Percentiles rank a stretch among this genome's conserved stretches.
phyloP scores from a whole-genome alignment of 2,113 vertebrate species.

The Sinocyclocheilus anshuiensis region DNA sequence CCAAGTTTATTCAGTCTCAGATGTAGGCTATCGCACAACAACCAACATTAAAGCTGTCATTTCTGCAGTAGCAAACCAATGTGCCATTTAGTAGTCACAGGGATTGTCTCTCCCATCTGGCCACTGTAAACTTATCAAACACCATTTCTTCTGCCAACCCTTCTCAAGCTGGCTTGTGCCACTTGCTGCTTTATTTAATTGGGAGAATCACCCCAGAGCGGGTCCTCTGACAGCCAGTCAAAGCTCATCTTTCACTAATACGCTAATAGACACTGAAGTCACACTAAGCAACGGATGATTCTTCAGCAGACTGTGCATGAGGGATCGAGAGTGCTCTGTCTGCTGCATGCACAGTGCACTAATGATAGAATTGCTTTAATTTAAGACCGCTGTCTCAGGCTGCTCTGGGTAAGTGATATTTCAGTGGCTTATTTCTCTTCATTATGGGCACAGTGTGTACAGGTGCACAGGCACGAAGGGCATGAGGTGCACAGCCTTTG shows the following conservation, averaged over 20 bases:
- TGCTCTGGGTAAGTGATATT: slow-evolving; percentile 4
- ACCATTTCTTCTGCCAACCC: background rate
- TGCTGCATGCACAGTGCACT: background rate
- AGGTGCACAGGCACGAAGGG: background rate
- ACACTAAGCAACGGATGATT: background rate
- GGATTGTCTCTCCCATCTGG: slow-evolving; percentile 43
- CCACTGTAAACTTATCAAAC: slow-evolving; percentile 34
- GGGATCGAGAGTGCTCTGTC: background rate
- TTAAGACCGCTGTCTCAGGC: background rate
- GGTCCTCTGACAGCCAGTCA: slow-evolving; percentile 3
- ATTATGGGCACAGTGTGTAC: background rate
- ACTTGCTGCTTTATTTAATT: slow-evolving; percentile 2
- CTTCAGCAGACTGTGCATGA: slow-evolving; percentile 12
- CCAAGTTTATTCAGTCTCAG: background rate
- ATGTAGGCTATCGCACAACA: background rate
- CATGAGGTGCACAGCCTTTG: slow-evolving; percentile 9
- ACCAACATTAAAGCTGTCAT: background rate
- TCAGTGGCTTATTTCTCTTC: slow-evolving; percentile 31
- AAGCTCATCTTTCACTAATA: background rate
- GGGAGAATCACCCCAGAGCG: background rate
- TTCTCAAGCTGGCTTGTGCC: slow-evolving; percentile 12
- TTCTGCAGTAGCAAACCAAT: background rate
- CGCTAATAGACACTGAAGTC: background rate
- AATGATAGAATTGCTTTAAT: slow-evolving; percentile 14
- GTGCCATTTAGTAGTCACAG: background rate